Evolutionary conservation across 2,888 invertebrate genomes (phyloP).

Genomic region (Antitype chi): DNA sequence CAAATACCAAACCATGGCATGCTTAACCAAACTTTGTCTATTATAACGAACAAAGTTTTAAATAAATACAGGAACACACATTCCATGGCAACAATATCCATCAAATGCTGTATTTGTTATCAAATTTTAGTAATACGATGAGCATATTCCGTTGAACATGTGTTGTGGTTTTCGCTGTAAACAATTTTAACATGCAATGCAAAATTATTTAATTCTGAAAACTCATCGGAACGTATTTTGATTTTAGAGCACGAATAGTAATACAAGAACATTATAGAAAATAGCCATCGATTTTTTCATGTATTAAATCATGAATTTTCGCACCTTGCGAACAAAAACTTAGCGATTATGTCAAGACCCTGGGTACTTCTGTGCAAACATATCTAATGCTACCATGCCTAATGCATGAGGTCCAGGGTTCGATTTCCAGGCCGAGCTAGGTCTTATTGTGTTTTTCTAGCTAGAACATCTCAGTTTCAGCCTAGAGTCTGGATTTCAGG

Average conservation of each 20-base stretch:
- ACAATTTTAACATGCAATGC: conserved; percentile 28
- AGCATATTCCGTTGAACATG: conserved; percentile 38
- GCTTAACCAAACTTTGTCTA: neutral
- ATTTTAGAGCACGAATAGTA: conserved; percentile 16
- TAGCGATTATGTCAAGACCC: neutral
- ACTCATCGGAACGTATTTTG: conserved; percentile 11
- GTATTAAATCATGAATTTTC: neutral
- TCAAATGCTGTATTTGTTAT: conserved; percentile 28
- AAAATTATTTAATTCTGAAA: conserved; percentile 28
- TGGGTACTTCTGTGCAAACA: neutral
- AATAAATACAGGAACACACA: conserved; percentile 21
- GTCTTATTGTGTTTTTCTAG: too few relatives aligned
- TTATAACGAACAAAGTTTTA: neutral
- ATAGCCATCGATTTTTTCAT: neutral
- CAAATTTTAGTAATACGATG: conserved; percentile 32
- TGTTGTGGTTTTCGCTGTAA: conserved; percentile 39
- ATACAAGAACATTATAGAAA: neutral
- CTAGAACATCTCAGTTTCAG: too few relatives aligned
- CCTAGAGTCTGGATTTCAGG: too few relatives aligned
- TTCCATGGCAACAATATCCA: conserved; percentile 12
- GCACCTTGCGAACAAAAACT: neutral
- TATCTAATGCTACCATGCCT: neutral
- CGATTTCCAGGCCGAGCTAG: too few relatives aligned
- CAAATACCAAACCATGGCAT: conserved; percentile 2
- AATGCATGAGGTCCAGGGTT: too few relatives aligned